phyloP scores from a whole-genome alignment of 1,140 invertebrate species.

The Magallana gigas region DNA sequence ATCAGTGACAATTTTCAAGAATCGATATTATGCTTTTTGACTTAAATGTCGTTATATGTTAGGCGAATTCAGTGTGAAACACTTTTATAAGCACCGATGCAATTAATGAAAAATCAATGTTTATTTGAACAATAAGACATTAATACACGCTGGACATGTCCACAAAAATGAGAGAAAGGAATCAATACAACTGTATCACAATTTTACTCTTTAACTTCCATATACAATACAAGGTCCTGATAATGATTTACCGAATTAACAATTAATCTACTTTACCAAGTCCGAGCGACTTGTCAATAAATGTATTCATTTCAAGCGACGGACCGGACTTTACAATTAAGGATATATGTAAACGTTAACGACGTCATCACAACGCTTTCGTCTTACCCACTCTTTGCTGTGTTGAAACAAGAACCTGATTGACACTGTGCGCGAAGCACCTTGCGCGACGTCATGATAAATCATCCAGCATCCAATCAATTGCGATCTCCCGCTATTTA shows the following conservation, averaged over 20 bases:
- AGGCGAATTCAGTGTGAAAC: constrained; percentile 21
- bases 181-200: background rate
- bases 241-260: constrained; percentile 14
- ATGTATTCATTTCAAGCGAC: background rate
- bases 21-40: constrained; percentile 29
- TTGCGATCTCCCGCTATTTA: constrained; percentile 18
- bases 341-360: constrained; percentile 18
- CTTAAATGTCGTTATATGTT: constrained; percentile 8
- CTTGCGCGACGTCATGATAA: constrained; percentile 9
- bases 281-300: constrained; percentile 2
- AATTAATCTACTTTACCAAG: constrained; percentile 29
- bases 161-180: background rate
- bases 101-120: constrained; percentile 37
- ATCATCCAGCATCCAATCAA: background rate
- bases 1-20: constrained; percentile 16
- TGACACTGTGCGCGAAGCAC: constrained; percentile 5
- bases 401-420: constrained; percentile 26
- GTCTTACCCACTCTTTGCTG: background rate
- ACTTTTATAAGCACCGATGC: constrained; percentile 6
- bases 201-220: background rate
- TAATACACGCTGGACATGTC: background rate
- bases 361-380: constrained; percentile 6
- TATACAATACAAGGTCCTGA: background rate
- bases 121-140: constrained; percentile 23
- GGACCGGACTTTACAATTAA: constrained; percentile 26